Percentiles rank a stretch among this genome's conserved stretches.
These are phyloP conservation scores for Azemiops feae DNA, from an alignment of 2,113 vertebrate genomes.

Conservation along the genomic window DNA sequence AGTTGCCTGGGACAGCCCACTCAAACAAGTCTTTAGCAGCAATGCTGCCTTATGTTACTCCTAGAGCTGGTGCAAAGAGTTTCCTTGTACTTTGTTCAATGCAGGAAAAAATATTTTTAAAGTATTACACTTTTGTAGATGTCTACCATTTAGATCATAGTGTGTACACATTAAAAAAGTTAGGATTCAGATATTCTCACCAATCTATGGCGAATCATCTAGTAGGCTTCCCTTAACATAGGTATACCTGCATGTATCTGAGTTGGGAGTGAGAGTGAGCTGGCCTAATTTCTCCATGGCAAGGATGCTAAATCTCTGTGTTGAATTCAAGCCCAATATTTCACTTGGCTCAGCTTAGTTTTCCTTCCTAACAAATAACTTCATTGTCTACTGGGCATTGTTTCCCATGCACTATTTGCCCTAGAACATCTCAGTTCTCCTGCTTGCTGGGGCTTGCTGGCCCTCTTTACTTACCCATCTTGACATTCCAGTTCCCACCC, in stretches of 20 bases:
- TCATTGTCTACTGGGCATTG: not conserved
- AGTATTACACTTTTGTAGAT: not conserved
- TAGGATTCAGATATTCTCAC: not conserved
- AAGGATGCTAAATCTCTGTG: not conserved
- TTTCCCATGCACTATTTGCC: not conserved
- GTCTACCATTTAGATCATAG: not conserved
- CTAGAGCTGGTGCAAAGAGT: not conserved
- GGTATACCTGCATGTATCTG: not conserved
- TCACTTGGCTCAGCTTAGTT: not conserved
- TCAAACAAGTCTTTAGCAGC: not conserved
- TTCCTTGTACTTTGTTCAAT: not conserved
- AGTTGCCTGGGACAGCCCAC: not conserved
- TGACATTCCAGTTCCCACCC: conserved; percentile 25
- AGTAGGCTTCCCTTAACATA: not conserved
- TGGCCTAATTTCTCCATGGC: not conserved
- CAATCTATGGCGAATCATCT: not conserved
- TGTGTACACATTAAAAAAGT: not conserved
- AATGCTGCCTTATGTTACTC: not conserved
- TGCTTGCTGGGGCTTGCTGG: conserved; percentile 24
- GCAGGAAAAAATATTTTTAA: not conserved
- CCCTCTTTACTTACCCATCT: not conserved
- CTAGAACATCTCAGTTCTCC: not conserved
- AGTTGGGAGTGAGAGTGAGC: too few relatives aligned
- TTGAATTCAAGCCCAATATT: not conserved
- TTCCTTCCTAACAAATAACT: not conserved